phyloP scores from a whole-genome alignment of 2,113 vertebrate genomes.

The Phainopepla nitens region DNA sequence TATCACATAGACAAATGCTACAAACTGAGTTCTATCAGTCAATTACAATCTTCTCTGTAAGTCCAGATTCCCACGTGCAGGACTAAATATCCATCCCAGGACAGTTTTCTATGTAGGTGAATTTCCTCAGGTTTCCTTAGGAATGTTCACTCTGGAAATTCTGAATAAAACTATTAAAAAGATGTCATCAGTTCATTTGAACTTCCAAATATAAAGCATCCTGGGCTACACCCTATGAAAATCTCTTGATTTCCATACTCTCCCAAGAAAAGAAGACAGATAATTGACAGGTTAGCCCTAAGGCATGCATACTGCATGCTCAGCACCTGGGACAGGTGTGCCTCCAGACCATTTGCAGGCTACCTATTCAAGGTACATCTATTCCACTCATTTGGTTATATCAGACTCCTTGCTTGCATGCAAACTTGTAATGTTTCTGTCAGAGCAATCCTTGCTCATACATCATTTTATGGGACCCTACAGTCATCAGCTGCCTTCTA shows the following conservation, averaged over 20 bases:
- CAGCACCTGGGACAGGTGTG: accelerated
- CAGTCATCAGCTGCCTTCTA: neutral
- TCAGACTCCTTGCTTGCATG: neutral
- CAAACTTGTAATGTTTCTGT: neutral
- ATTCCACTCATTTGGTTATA: neutral
- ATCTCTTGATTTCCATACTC: neutral
- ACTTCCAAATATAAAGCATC: neutral
- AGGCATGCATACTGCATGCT: neutral
- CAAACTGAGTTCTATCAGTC: neutral
- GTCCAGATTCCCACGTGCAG: neutral
- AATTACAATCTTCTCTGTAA: neutral
- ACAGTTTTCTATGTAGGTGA: accelerated
- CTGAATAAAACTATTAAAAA: neutral
- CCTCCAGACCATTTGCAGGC: neutral
- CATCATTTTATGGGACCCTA: neutral
- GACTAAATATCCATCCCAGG: neutral
- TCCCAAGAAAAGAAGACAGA: neutral
- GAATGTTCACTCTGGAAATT: neutral
- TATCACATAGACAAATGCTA: neutral
- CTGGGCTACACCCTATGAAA: neutral
- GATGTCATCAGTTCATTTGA: accelerated
- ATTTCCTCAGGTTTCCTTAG: neutral
- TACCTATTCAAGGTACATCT: neutral
- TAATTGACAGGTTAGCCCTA: neutral
- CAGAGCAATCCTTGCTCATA: neutral